Base-by-base conservation (phyloP, 2,888 invertebrate species). In the Liodrosophila aerea region DNA sequence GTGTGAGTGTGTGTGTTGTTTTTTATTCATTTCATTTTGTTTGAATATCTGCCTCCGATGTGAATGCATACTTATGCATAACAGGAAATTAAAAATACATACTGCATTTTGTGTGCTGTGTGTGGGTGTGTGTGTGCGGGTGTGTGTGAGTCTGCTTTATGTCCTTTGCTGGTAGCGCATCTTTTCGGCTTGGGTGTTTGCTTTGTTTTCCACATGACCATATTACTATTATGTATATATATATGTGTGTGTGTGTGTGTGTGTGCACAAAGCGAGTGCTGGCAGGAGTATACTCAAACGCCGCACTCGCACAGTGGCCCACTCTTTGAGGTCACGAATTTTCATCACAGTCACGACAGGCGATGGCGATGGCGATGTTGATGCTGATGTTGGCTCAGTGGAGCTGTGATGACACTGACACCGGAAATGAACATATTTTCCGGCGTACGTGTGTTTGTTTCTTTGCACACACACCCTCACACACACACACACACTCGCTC, bases 401-500 rank as follows among this genome's bases (percentile, higher is more conserved):
- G 45, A 15, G 36, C 44, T 15, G 41, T 56, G 64, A 69, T 78
- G 85, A 77, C 85, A 87, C 71, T 84, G 86, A 86, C 87, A 86
- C 85, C 86, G 86, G 86, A 87, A 87, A 87, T 87, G 86, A 86
- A 85, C 80, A 85, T 84, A 82, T 86, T 82, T 86, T 82, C 87
- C 86, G 85, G 78, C 68, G 76, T 59, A 73, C 73, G 64, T 73
- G 65, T 54, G 50, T 41, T 15, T 47, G 18, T 50, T 44, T 57
- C 7, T 33, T 3, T 11, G 36, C 36, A 36, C 9, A 36, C 15
- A 2, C 13, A 12, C 1, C 15, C 7, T 16, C 13, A 3, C 1
- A 7, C 16, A 13, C 15, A 2, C 13, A 12, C 1, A 15, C 7
- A 8, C 13, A 3, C 1, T 7, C 16, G 7, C 9, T 8, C 27